Conservation (phyloP, 2,113 vertebrate species). For the Saccopteryx leptura region DNA sequence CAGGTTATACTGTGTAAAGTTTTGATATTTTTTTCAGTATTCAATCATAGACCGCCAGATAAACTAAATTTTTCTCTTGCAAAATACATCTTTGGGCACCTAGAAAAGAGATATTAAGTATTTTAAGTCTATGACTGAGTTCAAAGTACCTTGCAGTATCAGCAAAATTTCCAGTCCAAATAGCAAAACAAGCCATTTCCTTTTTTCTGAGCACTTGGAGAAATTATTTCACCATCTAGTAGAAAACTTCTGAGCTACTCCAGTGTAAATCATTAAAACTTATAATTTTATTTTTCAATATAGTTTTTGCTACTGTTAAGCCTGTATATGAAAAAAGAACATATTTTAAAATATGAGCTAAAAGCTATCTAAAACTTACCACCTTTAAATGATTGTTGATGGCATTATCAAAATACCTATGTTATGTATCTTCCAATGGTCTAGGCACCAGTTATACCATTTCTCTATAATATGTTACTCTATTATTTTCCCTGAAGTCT, state of each 20-base stretch:
- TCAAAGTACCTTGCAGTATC: neutral
- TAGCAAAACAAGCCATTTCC: neutral
- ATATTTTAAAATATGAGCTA: neutral
- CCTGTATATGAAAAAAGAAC: neutral
- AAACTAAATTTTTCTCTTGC: neutral
- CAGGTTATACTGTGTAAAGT: neutral
- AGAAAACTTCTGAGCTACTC: neutral
- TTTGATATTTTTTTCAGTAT: neutral
- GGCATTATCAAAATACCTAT: neutral
- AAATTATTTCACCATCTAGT: neutral
- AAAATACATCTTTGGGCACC: neutral
- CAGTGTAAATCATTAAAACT: neutral
- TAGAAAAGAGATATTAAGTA: neutral
- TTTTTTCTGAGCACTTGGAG: neutral
- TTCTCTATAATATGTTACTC: neutral
- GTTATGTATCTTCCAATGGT: neutral
- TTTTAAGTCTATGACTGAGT: neutral
- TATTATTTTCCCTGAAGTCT: neutral
- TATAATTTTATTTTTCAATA: neutral
- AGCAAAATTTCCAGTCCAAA: neutral
- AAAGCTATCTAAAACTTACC: neutral
- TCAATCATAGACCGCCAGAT: neutral
- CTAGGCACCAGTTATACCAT: neutral
- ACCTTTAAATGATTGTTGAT: neutral
- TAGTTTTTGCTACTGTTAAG: neutral